phyloP scores from a whole-genome alignment of 2,113 vertebrate genomes.

The Charadrius vociferus region DNA sequence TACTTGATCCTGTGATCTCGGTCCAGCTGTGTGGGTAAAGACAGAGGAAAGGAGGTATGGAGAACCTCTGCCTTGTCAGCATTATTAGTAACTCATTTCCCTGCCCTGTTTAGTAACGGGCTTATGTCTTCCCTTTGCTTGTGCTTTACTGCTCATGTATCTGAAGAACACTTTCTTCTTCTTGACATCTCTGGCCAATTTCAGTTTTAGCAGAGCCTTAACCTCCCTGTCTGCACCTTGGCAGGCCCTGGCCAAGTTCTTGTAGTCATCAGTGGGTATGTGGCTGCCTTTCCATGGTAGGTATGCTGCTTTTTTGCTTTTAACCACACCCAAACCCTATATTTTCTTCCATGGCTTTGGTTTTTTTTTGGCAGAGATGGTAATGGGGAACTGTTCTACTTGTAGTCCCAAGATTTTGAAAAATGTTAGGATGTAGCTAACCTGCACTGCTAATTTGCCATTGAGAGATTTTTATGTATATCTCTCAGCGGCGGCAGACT shows the following conservation, averaged over 20 bases:
- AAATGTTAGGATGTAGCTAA: neutral
- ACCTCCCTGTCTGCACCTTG: neutral
- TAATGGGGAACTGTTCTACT: neutral
- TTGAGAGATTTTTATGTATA: neutral
- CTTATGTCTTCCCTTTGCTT: neutral
- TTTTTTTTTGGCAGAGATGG: neutral
- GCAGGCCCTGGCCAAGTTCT: neutral
- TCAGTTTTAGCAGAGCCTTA: neutral
- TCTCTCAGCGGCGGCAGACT: neutral
- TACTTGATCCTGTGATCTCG: neutral
- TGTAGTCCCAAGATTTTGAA: neutral
- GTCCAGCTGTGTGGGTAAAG: neutral
- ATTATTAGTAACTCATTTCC: neutral
- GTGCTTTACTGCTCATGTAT: neutral
- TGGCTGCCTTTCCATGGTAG: neutral
- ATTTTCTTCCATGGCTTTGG: neutral
- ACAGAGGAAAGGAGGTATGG: neutral
- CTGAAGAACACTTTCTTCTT: neutral
- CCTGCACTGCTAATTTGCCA: neutral
- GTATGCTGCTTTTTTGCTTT: neutral
- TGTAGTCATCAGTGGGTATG: neutral
- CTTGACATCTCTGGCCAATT: neutral
- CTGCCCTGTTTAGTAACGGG: neutral
- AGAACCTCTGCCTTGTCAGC: neutral
- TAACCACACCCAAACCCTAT: neutral